These are phyloP conservation scores for Augochlora pura DNA, from an alignment of 1,140 invertebrate genomes.

Conservation along the genomic window DNA sequence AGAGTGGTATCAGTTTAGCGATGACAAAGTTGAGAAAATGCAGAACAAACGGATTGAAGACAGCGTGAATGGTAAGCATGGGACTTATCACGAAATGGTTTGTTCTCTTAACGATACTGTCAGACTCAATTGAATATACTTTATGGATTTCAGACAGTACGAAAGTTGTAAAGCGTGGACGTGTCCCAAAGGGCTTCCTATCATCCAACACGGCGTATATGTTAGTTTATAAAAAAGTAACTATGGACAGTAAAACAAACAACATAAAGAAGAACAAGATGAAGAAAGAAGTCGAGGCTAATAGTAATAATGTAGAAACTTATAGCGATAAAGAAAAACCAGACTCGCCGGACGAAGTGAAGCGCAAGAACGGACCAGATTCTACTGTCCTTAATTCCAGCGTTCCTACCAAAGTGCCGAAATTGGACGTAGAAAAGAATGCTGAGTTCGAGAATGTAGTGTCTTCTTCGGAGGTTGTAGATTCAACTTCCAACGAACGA, in stretches of 20 bases:
- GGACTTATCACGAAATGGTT: neutral
- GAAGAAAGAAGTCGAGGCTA: constrained; percentile 48
- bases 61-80: constrained; percentile 76
- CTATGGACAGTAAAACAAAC: constrained; percentile 30
- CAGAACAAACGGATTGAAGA: constrained; percentile 77
- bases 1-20: constrained; percentile 86
- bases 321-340: constrained; percentile 39
- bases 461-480: constrained; percentile 3
- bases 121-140: neutral
- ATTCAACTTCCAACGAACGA: constrained; percentile 18
- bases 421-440: constrained; percentile 16
- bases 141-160: constrained; percentile 69
- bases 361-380: constrained; percentile 38
- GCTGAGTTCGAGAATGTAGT: constrained; percentile 7
- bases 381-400: constrained; percentile 11
- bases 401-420: constrained; percentile 8
- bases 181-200: constrained; percentile 79
- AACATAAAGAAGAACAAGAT: constrained; percentile 44
- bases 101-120: neutral
- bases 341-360: constrained; percentile 42
- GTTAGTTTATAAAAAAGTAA: constrained; percentile 82
- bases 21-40: constrained; percentile 85
- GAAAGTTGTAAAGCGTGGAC: constrained; percentile 75
- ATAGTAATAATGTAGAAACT: constrained; percentile 25
- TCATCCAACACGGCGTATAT: constrained; percentile 84